Conservation (phyloP, 2,888 invertebrate genomes). For the Graphium colonna region DNA sequence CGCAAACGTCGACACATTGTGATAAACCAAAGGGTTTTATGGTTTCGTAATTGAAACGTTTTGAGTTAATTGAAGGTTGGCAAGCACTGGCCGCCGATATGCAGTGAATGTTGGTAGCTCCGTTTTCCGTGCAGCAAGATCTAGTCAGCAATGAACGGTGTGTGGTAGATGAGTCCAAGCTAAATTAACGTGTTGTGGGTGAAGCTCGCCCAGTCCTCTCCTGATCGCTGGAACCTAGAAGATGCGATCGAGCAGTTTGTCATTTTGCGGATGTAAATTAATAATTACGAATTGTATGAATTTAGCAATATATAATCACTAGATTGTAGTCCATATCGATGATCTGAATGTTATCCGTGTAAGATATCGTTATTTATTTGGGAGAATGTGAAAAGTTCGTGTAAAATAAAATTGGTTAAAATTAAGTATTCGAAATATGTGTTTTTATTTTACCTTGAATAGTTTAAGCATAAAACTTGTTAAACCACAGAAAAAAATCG, state of each 20-base stretch:
- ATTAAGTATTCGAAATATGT: no score
- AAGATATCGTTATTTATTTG: constrained; percentile 47
- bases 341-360: constrained; percentile 46
- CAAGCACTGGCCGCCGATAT: constrained; percentile 9
- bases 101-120: constrained; percentile 26
- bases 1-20: constrained; percentile 11
- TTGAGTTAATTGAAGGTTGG: constrained; percentile 3
- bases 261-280: constrained; percentile 25
- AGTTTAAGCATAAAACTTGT: no score
- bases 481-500: no score
- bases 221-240: constrained; percentile 25
- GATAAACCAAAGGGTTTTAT: constrained; percentile 10
- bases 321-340: constrained; percentile 29
- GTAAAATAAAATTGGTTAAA: no score
- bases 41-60: constrained; percentile 19
- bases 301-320: constrained; percentile 28
- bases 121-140: constrained; percentile 37
- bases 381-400: constrained; percentile 33
- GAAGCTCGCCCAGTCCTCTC: constrained; percentile 24
- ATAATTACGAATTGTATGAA: constrained; percentile 16
- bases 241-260: constrained; percentile 36
- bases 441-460: no score
- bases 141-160: constrained; percentile 50
- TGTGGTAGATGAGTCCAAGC: constrained; percentile 35
- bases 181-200: constrained; percentile 30